Conservation (phyloP, 2,797 vertebrate species). For the Synanceia verrucosa region DNA sequence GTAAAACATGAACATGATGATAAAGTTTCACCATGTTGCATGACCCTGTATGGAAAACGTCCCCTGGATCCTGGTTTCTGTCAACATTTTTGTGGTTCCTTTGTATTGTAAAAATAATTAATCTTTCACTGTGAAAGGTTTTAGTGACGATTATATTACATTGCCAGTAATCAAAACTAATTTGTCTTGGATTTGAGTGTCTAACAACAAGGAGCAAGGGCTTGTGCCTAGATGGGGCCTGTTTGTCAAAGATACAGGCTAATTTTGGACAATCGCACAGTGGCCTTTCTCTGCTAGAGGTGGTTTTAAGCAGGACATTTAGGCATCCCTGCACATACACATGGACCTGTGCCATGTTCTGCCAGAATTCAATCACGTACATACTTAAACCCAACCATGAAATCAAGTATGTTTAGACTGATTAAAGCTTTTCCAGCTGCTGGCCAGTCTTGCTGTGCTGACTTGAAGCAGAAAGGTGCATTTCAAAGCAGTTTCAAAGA, state of each 20-base stretch:
- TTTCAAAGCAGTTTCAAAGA: slow-evolving; percentile 64
- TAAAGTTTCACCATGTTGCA: slow-evolving; percentile 74
- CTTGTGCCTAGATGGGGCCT: slow-evolving; percentile 49
- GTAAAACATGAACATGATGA: slow-evolving; percentile 76
- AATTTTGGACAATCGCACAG: slow-evolving; percentile 84
- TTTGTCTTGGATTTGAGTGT: slow-evolving; percentile 59
- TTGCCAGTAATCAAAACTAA: slow-evolving; percentile 62
- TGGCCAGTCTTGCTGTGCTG: slow-evolving; percentile 59
- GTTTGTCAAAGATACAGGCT: slow-evolving; percentile 62
- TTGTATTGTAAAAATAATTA: slow-evolving; percentile 60
- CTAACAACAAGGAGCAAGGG: slow-evolving; percentile 61
- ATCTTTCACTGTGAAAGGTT: slow-evolving; percentile 72
- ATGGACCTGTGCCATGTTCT: slow-evolving; percentile 58
- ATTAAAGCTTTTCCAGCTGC: slow-evolving; percentile 57
- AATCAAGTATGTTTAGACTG: slow-evolving; percentile 49
- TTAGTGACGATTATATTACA: slow-evolving; percentile 63
- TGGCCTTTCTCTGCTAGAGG: slow-evolving; percentile 81
- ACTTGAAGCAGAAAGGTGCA: slow-evolving; percentile 50
- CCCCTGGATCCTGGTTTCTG: slow-evolving; percentile 71
- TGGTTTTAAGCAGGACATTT: slow-evolving; percentile 67
- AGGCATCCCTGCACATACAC: slow-evolving; percentile 49
- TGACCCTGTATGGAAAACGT: slow-evolving; percentile 75
- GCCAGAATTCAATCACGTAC: slow-evolving; percentile 59
- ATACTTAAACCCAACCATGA: slow-evolving; percentile 54
- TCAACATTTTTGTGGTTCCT: slow-evolving; percentile 68